Evolutionary conservation across 2,888 invertebrate genomes (phyloP), one percentile per base, ranked within the genome.

Genomic region (Erynnis tages): DNA sequence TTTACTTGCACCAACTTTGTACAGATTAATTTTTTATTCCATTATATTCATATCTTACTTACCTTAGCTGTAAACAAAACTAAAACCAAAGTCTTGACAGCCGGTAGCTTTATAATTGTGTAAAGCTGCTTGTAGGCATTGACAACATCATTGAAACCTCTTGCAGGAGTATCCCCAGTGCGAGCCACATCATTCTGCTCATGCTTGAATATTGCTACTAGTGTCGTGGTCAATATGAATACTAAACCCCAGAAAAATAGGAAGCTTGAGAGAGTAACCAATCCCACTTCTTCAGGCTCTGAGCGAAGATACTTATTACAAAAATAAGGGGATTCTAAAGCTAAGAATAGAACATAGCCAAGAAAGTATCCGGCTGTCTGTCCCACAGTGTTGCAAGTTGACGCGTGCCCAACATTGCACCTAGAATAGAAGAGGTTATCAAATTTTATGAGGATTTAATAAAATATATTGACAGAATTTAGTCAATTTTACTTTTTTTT

Each of bases 361-460:
- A 99, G 90, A 74, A 99, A 98, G 79, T 96, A 98, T 0, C 99
- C 99, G 27, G 98, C 96, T 0, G 98, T 99, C 89, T 99, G 99
- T 2, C 99, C 99, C 0, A 99, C 97, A 65, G 97, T 96, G 75
- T 99, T 99, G 75, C 99, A 99, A 0, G 99, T 99, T 1, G 99
- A 99, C 0, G 99, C 99, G 89, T 99, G 98, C 1, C 97, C 98
- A 2, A 99, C 98, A 87, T 99, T 99, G 66, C 94, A 91, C 63
- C 96, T 96, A 76, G 37, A 91, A 90, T 60, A 47, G 63, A 55
- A 45, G 13, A 30, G 3, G 13, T 7, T 34, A 34, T 16, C 19
- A 37, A 25, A n/a, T n/a, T n/a, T n/a, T n/a, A n/a, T n/a, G n/a
- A n/a, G n/a, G n/a, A n/a, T n/a, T n/a, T n/a, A n/a, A n/a, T n/a